Conservation (phyloP, 2,888 invertebrate species). For the Dynastes hyllus region DNA sequence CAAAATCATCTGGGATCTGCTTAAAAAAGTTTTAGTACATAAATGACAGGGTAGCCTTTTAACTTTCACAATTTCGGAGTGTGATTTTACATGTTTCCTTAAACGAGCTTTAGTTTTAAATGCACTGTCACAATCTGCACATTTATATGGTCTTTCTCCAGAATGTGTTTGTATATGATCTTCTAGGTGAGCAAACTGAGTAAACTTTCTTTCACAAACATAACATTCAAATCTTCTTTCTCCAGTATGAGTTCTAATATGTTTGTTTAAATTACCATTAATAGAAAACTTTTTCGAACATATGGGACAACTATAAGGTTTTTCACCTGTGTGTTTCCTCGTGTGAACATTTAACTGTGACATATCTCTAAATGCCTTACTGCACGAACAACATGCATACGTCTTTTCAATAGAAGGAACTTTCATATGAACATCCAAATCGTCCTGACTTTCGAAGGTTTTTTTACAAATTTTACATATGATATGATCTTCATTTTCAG, state of each 20-base stretch:
- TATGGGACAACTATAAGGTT: constrained; percentile 64
- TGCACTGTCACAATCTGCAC: constrained; percentile 64
- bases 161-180: constrained; percentile 67
- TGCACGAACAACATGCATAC: constrained; percentile 65
- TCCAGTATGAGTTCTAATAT: constrained; percentile 66
- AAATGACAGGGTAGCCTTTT: constrained; percentile 62
- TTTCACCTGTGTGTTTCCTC: constrained; percentile 67
- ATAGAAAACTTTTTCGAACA: constrained; percentile 66
- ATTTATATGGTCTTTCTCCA: constrained; percentile 64
- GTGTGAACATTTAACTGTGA: constrained; percentile 66
- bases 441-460: constrained; percentile 58
- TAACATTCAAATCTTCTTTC: constrained; percentile 64
- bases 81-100: constrained; percentile 64
- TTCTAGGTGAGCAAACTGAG: constrained; percentile 66
- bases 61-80: constrained; percentile 58
- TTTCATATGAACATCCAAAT: constrained; percentile 61
- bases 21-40: constrained; percentile 63
- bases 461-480: constrained; percentile 63
- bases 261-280: constrained; percentile 67
- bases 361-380: constrained; percentile 65
- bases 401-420: constrained; percentile 59
- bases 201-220: constrained; percentile 65
- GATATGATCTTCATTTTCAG: constrained; percentile 32
- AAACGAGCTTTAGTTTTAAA: constrained; percentile 66
- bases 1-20: constrained; percentile 61